These are phyloP conservation scores for Stratiolaelaps scimitus DNA, from an alignment of 1,140 invertebrate species.

Conservation along the genomic window DNA sequence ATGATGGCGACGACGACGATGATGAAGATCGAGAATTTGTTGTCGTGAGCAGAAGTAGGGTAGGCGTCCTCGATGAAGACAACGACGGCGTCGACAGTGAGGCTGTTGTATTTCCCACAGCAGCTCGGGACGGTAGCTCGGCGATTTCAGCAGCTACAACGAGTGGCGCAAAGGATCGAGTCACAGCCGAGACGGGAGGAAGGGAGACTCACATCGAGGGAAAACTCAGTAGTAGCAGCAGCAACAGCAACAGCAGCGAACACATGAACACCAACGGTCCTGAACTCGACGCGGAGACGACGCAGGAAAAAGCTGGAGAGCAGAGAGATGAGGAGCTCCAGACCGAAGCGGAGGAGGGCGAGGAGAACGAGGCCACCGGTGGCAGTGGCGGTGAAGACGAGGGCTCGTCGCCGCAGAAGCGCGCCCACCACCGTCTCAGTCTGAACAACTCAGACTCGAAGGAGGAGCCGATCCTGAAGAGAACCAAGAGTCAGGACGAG, in stretches of 20 bases:
- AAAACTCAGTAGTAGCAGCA: background rate
- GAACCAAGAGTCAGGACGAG: conserved; percentile 27
- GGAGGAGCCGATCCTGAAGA: conserved; percentile 28
- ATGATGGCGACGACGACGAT: background rate
- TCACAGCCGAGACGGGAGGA: no score
- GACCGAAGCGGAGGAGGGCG: conserved; percentile 20
- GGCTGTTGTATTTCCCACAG: background rate
- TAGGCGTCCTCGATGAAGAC: background rate
- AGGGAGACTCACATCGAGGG: background rate
- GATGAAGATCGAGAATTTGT: background rate
- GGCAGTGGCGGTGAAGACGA: conserved; percentile 15
- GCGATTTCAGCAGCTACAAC: background rate
- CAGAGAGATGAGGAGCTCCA: conserved; percentile 26
- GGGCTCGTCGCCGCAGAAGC: conserved; percentile 17
- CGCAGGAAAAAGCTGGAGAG: conserved; percentile 25
- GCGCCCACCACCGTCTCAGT: conserved; percentile 26
- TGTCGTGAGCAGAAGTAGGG: background rate
- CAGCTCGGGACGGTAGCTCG: background rate
- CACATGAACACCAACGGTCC: conserved; percentile 25
- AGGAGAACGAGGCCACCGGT: background rate
- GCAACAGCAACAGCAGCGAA: no score
- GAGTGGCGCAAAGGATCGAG: no score
- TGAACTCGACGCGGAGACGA: conserved; percentile 23
- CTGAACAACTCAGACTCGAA: conserved; percentile 28
- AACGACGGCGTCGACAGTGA: conserved; percentile 2